Conservation (phyloP, 1,140 invertebrate species). For the Apis cerana region DNA sequence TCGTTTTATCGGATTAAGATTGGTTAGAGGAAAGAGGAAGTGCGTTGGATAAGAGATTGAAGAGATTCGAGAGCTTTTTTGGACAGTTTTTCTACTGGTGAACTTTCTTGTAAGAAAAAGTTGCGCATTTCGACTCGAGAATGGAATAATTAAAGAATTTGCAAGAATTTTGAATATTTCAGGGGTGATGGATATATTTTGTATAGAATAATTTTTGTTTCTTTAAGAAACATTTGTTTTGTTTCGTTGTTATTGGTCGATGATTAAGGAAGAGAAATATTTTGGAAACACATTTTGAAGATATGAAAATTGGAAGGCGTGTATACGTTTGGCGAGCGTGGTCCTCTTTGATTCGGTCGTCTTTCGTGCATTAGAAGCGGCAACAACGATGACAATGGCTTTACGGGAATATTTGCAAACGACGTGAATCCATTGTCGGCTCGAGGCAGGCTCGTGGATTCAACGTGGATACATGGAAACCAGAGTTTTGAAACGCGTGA, state of each 20-base stretch:
- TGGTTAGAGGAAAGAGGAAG: neutral
- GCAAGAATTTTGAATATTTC: too few species aligned
- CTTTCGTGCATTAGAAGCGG: slow-evolving; percentile 1
- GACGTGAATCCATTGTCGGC: slow-evolving; percentile 56
- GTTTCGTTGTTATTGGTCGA: neutral
- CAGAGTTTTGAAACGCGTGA: slow-evolving; percentile 57
- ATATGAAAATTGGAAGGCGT: slow-evolving; percentile 19
- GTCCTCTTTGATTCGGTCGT: slow-evolving; percentile 30
- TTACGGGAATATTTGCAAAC: slow-evolving; percentile 57
- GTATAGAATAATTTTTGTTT: too few species aligned
- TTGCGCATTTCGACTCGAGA: too few species aligned
- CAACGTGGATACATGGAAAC: slow-evolving; percentile 43
- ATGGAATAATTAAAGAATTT: too few species aligned
- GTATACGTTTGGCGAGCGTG: neutral
- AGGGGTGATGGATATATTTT: too few species aligned
- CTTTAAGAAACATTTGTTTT: neutral
- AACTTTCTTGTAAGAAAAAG: too few species aligned
- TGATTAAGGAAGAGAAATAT: slow-evolving; percentile 42
- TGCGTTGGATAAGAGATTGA: neutral
- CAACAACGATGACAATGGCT: slow-evolving; percentile 32
- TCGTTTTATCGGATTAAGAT: too few species aligned
- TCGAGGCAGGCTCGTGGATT: slow-evolving; percentile 26
- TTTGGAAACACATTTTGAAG: slow-evolving; percentile 53
- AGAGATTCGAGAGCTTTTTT: too few species aligned
- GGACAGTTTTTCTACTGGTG: too few species aligned